A percentile compares a stretch with the other conserved stretches of the same genome.
Conservation (phyloP, 2,113 vertebrate genomes). For the Procavia capensis region DNA sequence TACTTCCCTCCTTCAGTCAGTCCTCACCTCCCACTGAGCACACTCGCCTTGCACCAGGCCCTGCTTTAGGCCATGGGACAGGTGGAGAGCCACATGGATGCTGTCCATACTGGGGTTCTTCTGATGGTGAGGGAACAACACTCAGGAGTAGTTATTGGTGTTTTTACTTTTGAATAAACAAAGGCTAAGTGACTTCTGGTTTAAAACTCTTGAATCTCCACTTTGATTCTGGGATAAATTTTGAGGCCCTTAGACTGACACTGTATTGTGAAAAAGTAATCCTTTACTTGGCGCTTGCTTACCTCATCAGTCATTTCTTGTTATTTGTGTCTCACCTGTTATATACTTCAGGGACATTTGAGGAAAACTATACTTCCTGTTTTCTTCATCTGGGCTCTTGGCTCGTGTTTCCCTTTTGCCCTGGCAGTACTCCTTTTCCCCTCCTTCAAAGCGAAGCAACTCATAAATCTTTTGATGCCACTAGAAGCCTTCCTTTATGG, state of each 20-base stretch:
- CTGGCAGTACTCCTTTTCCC: background rate
- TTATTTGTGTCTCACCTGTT: too few relatives aligned
- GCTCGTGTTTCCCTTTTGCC: background rate
- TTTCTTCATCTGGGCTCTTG: background rate
- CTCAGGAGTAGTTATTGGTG: background rate
- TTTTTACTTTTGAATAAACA: background rate
- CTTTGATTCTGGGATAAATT: background rate
- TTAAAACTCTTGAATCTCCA: background rate
- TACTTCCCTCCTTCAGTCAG: background rate
- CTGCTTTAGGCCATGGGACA: background rate
- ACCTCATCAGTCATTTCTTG: background rate
- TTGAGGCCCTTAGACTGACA: background rate
- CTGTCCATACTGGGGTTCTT: background rate
- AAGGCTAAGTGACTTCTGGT: background rate
- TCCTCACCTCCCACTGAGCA: background rate
- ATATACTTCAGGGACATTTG: fast-evolving
- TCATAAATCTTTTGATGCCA: background rate
- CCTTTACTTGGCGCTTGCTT: background rate
- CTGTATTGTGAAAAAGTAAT: background rate
- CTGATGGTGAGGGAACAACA: background rate
- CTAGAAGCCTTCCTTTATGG: background rate
- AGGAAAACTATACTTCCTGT: fast-evolving
- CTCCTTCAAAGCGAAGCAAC: background rate
- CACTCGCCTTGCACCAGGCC: background rate
- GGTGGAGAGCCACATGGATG: background rate